A percentile compares a stretch with the other conserved stretches of the same genome.
Evolutionary conservation across 2,888 invertebrate genomes (phyloP).

Genomic region (Harpalus rufipes): DNA sequence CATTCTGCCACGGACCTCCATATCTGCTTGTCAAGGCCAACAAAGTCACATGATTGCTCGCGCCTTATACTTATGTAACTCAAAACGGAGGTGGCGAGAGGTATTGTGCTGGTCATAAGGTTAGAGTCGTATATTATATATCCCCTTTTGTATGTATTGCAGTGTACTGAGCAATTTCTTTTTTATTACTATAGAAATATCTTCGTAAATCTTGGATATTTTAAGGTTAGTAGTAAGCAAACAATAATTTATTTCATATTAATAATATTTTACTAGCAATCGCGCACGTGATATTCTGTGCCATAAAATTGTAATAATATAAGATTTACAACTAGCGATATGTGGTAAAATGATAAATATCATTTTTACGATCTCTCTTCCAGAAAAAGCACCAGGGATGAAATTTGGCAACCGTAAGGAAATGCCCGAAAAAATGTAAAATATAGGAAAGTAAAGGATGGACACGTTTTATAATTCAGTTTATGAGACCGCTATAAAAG

Average conservation of each 20-base stretch:
- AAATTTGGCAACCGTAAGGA: conserved; percentile 1
- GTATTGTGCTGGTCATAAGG: too few relatives aligned
- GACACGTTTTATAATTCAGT: background rate
- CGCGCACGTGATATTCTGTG: background rate
- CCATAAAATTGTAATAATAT: conserved; percentile 34
- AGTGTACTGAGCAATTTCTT: too few relatives aligned
- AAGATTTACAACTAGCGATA: conserved; percentile 38
- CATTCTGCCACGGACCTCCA: too few relatives aligned
- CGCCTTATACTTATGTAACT: too few relatives aligned
- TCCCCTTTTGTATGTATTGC: too few relatives aligned
- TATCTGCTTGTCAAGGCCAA: too few relatives aligned
- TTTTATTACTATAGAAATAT: too few relatives aligned
- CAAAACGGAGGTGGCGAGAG: too few relatives aligned
- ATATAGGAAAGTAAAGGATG: background rate
- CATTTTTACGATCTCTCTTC: conserved; percentile 22
- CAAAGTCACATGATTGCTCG: too few relatives aligned
- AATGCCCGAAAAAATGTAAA: background rate
- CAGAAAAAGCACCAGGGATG: conserved; percentile 33
- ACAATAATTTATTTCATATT: background rate
- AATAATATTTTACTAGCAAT: background rate
- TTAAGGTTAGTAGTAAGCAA: background rate
- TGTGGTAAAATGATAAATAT: conserved; percentile 45
- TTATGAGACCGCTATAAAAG: background rate
- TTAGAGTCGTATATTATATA: too few relatives aligned
- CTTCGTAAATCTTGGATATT: background rate